phyloP scores from a whole-genome alignment of 2,888 invertebrate genomes.

The Lasioglossum calceatum region DNA sequence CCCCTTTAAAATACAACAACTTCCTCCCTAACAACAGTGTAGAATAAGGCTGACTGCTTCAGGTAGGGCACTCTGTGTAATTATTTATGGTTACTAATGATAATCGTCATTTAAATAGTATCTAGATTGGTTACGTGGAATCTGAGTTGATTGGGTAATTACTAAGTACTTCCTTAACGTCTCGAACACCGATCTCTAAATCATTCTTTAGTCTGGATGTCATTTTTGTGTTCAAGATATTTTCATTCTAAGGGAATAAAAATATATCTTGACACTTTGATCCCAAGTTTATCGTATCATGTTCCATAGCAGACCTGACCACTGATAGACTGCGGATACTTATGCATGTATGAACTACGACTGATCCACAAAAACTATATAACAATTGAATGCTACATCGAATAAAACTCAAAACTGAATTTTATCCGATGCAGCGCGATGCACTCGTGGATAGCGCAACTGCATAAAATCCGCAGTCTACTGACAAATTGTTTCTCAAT shows the following conservation, averaged over 20 bases:
- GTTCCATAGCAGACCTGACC: slow-evolving; percentile 11
- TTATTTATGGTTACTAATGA: not conserved
- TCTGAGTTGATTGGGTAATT: not conserved
- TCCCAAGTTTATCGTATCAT: not conserved
- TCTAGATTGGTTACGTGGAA: not conserved
- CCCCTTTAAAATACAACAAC: not conserved
- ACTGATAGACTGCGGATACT: not conserved
- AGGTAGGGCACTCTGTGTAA: not conserved
- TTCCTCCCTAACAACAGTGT: not conserved
- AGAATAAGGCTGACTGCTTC: not conserved
- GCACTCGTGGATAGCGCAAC: not conserved
- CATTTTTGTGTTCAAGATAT: not conserved
- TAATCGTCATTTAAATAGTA: not conserved
- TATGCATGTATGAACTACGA: not conserved
- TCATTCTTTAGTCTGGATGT: not conserved
- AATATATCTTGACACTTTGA: not conserved
- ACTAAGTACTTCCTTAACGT: not conserved
- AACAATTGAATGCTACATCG: not conserved
- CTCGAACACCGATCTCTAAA: not conserved
- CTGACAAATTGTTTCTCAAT: not conserved
- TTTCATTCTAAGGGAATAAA: not conserved
- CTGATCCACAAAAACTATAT: not conserved
- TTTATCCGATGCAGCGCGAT: not conserved
- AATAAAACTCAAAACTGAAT: not conserved
- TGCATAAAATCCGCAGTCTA: not conserved